A percentile compares a stretch with the other conserved stretches of the same genome.
Evolutionary conservation across 1,140 invertebrate species (phyloP).

Genomic region (Camponotus vicinus): DNA sequence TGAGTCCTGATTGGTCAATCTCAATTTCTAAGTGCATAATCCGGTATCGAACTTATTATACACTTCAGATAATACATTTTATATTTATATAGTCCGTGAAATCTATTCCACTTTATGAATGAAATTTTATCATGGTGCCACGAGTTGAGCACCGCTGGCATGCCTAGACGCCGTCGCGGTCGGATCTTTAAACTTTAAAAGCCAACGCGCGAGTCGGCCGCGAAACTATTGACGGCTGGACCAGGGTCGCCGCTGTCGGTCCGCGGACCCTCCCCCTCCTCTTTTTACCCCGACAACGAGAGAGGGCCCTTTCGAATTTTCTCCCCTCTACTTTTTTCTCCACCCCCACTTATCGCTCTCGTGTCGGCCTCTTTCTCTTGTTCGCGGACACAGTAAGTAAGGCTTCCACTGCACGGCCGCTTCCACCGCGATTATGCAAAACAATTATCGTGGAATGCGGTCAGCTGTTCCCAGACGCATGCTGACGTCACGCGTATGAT

Average conservation of each 20-base stretch:
- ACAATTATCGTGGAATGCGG: conserved; percentile 86
- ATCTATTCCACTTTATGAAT: not conserved
- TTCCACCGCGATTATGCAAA: conserved; percentile 84
- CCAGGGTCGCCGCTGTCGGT: conserved; percentile 55
- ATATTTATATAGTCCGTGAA: not conserved
- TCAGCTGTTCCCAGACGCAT: conserved; percentile 84
- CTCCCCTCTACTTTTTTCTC: conserved; percentile 53
- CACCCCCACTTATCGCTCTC: conserved; percentile 28
- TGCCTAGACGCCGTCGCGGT: conserved; percentile 75
- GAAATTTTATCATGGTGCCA: not conserved
- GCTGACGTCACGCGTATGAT: conserved; percentile 80
- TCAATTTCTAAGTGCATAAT: too few relatives aligned
- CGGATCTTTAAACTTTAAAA: conserved; percentile 86
- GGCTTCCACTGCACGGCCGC: conserved; percentile 70
- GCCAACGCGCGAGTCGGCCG: conserved; percentile 74
- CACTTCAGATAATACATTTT: not conserved
- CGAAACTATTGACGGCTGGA: conserved; percentile 78
- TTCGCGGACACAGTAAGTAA: conserved; percentile 25
- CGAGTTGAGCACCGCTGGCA: conserved; percentile 79
- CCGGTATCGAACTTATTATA: too few relatives aligned
- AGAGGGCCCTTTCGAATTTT: conserved; percentile 68
- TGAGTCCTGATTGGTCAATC: too few relatives aligned
- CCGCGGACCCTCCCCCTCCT: conserved; percentile 16
- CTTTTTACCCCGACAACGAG: not conserved
- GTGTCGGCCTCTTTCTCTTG: conserved; percentile 51